Conservation (phyloP, 2,113 vertebrate species). For the Rissa tridactyla region DNA sequence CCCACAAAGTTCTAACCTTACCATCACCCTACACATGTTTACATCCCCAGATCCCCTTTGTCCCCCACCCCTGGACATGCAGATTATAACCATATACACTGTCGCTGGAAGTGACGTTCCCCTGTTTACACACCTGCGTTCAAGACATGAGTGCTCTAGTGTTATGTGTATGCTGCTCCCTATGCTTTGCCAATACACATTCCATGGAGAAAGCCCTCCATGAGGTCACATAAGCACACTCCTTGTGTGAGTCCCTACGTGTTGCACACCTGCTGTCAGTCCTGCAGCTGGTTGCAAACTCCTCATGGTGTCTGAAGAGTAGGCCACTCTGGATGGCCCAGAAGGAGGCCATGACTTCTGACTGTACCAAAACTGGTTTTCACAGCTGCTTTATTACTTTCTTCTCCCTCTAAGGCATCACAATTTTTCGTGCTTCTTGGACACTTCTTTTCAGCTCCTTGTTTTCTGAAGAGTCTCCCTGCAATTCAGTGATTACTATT, state of each 20-base stretch:
- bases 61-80: background rate
- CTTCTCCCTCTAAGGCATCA: background rate
- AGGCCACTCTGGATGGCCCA: background rate
- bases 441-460: background rate
- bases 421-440: background rate
- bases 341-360: background rate
- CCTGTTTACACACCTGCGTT: background rate
- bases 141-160: background rate
- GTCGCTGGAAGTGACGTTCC: background rate
- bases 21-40: background rate
- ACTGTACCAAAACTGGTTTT: background rate
- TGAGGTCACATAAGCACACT: background rate
- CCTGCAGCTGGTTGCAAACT: background rate
- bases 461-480: background rate
- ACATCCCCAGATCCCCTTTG: background rate
- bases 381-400: background rate
- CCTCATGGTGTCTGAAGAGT: background rate
- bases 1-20: background rate
- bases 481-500: background rate
- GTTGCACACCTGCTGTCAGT: background rate
- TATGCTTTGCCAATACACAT: background rate
- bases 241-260: background rate
- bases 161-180: accelerated
- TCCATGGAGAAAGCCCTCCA: background rate
- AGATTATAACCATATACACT: background rate